Conservation (phyloP, 1,140 invertebrate genomes). For the Colletes latitarsis region DNA sequence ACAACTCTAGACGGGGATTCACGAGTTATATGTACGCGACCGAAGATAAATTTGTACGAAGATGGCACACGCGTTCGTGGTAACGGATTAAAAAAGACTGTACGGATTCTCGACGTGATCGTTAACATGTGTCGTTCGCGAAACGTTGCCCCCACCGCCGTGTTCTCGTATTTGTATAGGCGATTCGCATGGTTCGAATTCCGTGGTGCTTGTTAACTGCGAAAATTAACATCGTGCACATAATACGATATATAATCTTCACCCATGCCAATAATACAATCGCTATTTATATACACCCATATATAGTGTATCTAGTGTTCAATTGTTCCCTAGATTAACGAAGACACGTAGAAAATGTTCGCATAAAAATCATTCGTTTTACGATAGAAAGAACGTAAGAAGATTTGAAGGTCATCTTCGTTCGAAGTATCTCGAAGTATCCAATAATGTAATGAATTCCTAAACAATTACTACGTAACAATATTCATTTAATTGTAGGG, state of each 20-base stretch:
- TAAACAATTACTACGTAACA: no score
- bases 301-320: neutral
- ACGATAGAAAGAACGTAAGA: neutral
- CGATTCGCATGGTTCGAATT: slow-evolving; percentile 26
- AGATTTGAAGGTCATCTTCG: neutral
- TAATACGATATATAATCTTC: neutral
- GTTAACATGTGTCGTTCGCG: neutral
- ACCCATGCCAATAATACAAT: neutral
- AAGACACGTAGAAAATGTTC: neutral
- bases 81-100: neutral
- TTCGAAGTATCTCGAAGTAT: no score
- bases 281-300: neutral
- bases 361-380: no score
- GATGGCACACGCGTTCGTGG: neutral
- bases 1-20: neutral
- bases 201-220: slow-evolving; percentile 6
- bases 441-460: no score
- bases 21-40: neutral
- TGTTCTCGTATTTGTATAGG: neutral
- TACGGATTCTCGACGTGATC: slow-evolving; percentile 5
- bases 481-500: no score
- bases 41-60: neutral
- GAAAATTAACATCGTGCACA: slow-evolving; percentile 15
- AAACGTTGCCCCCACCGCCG: neutral
- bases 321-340: neutral